Percentiles rank a stretch among this genome's conserved stretches.
Evolutionary conservation across 2,113 vertebrate species (phyloP).

Genomic region (Elachura formosa): DNA sequence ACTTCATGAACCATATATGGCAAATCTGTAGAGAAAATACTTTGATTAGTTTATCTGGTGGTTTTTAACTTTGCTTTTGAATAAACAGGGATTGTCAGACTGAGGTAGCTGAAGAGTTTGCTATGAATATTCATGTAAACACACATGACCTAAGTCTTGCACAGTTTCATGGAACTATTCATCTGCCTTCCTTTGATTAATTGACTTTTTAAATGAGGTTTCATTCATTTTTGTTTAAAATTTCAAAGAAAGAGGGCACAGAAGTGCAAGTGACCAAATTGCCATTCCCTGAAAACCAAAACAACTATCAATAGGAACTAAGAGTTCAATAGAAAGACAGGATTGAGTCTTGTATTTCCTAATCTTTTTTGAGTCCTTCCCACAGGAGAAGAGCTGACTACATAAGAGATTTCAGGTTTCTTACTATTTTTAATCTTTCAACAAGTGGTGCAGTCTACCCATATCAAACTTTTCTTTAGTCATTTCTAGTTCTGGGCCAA

Average conservation of each 20-base stretch:
- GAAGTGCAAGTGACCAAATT: background rate
- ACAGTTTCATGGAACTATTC: background rate
- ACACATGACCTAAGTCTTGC: background rate
- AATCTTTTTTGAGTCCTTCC: background rate
- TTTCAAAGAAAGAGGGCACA: background rate
- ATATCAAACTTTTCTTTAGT: background rate
- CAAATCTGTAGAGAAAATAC: background rate
- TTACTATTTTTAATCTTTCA: background rate
- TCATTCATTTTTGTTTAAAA: background rate
- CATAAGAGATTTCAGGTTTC: background rate
- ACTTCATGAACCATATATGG: background rate
- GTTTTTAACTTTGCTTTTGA: background rate
- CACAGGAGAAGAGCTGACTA: background rate
- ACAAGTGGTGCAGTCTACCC: fast-evolving
- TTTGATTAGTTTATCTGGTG: slow-evolving; percentile 24
- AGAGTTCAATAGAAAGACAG: background rate
- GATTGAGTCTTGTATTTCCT: background rate
- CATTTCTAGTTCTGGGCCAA: background rate
- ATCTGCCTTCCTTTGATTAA: background rate
- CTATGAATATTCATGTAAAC: background rate
- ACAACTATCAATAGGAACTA: background rate
- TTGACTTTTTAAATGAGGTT: background rate
- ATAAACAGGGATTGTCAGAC: background rate
- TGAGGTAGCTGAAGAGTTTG: background rate
- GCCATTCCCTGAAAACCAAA: background rate